Percentiles rank a stretch among this genome's conserved stretches.
Evolutionary conservation across 2,797 vertebrate genomes (phyloP).

Genomic region (Melanotaenia pygmaea): DNA sequence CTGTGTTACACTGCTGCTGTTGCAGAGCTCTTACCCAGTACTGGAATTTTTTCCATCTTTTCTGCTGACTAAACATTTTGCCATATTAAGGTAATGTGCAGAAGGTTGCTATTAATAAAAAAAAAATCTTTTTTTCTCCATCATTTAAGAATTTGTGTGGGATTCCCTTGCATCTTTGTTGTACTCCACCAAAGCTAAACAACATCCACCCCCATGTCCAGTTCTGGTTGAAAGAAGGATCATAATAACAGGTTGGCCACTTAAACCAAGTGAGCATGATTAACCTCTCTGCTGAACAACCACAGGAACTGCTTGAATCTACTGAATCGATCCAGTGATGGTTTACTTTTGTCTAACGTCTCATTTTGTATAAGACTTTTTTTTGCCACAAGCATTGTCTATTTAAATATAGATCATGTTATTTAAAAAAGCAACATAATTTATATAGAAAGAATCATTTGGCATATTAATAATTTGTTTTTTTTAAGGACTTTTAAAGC

Average conservation of each 20-base stretch:
- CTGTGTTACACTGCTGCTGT: background rate
- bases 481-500: background rate
- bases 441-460: background rate
- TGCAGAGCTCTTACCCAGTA: too few species aligned
- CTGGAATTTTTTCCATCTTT: too few species aligned
- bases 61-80: too few species aligned
- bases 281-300: background rate
- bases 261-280: background rate
- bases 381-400: background rate
- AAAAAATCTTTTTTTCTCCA: too few species aligned
- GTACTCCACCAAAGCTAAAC: background rate
- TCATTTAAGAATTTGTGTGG: background rate
- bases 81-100: too few species aligned
- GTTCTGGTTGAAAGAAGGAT: background rate
- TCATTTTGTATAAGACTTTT: background rate
- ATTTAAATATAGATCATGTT: background rate
- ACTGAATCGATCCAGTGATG: background rate
- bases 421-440: background rate
- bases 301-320: slow-evolving; percentile 6
- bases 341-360: background rate
- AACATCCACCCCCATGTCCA: background rate
- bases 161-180: background rate
- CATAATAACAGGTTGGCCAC: too few species aligned
- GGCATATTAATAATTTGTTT: slow-evolving; percentile 4
- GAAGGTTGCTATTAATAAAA: too few species aligned